Conservation (phyloP, 2,797 vertebrate genomes). For the Rhadinocentrus ornatus region DNA sequence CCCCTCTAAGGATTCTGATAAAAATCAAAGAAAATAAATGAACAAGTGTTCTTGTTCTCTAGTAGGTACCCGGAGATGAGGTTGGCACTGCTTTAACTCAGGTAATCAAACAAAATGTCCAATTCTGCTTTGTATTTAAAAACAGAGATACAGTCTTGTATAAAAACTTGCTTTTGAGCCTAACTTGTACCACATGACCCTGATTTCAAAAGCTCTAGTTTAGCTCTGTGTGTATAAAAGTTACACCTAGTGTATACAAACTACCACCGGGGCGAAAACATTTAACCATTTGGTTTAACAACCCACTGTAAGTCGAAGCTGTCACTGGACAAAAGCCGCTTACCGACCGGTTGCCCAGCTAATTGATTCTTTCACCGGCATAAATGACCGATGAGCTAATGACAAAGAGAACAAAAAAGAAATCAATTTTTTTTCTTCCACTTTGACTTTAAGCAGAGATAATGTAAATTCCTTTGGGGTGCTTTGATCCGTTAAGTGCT, state of each 20-base stretch:
- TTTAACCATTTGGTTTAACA: constrained; percentile 53
- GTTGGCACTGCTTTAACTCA: background rate
- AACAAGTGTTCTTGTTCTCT: background rate
- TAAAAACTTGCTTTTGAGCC: background rate
- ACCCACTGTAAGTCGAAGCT: constrained; percentile 30
- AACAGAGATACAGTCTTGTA: background rate
- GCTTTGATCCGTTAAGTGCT: constrained; percentile 80
- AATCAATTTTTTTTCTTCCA: constrained; percentile 58
- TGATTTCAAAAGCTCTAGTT: constrained; percentile 20
- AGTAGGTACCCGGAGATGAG: background rate
- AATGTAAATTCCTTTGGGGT: constrained; percentile 73
- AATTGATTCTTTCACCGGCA: constrained; percentile 60
- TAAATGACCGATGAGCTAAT: constrained; percentile 63
- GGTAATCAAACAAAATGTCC: background rate
- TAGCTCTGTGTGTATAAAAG: background rate
- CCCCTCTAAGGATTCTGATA: background rate
- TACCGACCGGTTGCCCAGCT: constrained; percentile 35
- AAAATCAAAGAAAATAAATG: background rate
- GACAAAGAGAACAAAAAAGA: constrained; percentile 47
- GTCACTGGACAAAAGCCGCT: constrained; percentile 47
- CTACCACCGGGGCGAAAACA: constrained; percentile 20
- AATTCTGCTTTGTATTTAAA: background rate
- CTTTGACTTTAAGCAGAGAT: constrained; percentile 68
- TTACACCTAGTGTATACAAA: constrained; percentile 10
- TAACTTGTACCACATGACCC: background rate